phyloP scores from a whole-genome alignment of 2,113 vertebrate species.

The Cyanoliseus patagonus region DNA sequence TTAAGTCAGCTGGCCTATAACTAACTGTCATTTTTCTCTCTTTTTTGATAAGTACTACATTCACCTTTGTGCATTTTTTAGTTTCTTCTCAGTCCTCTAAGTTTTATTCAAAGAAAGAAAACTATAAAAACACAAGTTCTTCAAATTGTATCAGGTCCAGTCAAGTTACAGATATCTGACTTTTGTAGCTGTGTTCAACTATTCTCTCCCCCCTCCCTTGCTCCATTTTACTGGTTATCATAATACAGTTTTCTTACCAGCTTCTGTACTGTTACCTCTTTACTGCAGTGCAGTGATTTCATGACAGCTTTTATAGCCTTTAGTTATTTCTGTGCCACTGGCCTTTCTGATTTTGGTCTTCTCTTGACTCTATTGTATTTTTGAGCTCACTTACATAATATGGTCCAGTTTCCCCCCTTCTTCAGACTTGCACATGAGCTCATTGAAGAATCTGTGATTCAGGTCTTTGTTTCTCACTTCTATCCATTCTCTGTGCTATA shows the following conservation, averaged over 20 bases:
- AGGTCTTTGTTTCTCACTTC: not conserved
- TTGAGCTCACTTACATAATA: not conserved
- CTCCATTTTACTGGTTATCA: not conserved
- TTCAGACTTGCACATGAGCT: not conserved
- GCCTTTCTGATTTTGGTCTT: not conserved
- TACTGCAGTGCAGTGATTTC: not conserved
- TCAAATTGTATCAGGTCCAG: no score
- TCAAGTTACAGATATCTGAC: not conserved
- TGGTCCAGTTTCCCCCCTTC: not conserved
- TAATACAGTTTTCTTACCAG: not conserved
- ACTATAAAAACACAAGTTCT: not conserved
- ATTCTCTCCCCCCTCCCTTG: accelerated
- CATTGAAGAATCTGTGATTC: not conserved
- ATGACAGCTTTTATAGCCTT: not conserved
- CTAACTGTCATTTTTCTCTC: not conserved
- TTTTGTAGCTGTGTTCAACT: not conserved
- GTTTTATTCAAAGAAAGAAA: not conserved
- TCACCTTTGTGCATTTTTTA: not conserved
- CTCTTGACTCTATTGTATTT: not conserved
- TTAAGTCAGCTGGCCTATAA: not conserved
- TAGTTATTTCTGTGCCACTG: not conserved
- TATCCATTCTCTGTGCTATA: not conserved
- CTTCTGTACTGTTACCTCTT: not conserved
- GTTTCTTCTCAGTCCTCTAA: not conserved
- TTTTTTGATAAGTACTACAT: not conserved